A percentile compares a stretch with the other conserved stretches of the same genome.
These are phyloP conservation scores for Ectropis crepuscularia DNA, from an alignment of 2,888 invertebrate genomes.

Conservation along the genomic window DNA sequence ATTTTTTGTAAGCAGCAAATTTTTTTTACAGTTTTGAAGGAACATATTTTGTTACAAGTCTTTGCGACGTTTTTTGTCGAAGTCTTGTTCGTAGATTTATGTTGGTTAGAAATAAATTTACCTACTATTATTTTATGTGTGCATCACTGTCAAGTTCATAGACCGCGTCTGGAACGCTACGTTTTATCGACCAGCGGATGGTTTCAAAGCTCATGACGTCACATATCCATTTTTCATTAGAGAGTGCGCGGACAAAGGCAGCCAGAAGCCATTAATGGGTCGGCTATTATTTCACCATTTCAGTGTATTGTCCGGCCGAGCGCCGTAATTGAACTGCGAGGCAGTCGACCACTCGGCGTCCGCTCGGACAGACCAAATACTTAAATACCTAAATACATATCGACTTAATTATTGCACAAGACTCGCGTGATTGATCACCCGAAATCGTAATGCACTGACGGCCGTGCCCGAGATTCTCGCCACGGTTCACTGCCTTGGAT, in stretches of 20 bases:
- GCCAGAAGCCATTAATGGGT: slow-evolving; percentile 54
- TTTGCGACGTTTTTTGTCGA: too few relatives aligned
- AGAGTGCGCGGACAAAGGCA: slow-evolving; percentile 54
- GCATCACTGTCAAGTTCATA: slow-evolving; percentile 57
- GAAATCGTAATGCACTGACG: slow-evolving; percentile 33
- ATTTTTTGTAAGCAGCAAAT: neutral
- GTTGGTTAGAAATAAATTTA: too few relatives aligned
- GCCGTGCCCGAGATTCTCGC: slow-evolving; percentile 56
- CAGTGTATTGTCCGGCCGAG: slow-evolving; percentile 55
- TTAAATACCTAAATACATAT: neutral
- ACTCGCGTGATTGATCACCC: slow-evolving; percentile 26
- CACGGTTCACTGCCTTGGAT: slow-evolving; percentile 82
- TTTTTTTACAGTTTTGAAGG: neutral
- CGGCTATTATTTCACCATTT: slow-evolving; percentile 71
- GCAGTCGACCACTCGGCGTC: slow-evolving; percentile 48
- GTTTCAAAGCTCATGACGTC: slow-evolving; percentile 60
- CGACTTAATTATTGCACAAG: slow-evolving; percentile 12
- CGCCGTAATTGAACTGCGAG: slow-evolving; percentile 57
- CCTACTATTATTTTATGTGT: neutral
- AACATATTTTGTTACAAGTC: too few relatives aligned
- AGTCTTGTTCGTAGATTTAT: too few relatives aligned
- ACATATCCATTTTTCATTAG: slow-evolving; percentile 66
- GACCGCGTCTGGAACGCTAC: slow-evolving; percentile 41
- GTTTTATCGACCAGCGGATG: slow-evolving; percentile 58
- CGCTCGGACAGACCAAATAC: slow-evolving; percentile 33